Percentiles rank a stretch among this genome's conserved stretches.
Conservation (phyloP, 2,888 invertebrate genomes). For the Eupeodes luniger region DNA sequence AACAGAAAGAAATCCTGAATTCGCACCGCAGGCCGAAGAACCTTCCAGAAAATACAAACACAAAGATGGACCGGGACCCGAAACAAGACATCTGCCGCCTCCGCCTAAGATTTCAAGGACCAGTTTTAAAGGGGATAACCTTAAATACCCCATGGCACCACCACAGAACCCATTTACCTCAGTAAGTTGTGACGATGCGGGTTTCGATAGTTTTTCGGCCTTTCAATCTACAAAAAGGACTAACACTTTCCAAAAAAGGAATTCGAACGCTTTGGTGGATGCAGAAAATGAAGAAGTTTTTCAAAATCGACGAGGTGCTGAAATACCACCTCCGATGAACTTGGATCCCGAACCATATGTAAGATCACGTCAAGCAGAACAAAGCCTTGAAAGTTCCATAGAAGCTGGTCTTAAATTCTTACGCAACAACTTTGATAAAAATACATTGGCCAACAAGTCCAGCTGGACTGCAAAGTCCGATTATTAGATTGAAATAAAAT, state of each 20-base stretch:
- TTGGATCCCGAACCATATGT: constrained; percentile 84
- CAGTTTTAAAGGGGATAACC: constrained; percentile 47
- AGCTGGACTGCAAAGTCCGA: constrained; percentile 83
- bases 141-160: constrained; percentile 54
- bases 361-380: constrained; percentile 75
- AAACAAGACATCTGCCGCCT: background rate
- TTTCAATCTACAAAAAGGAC: constrained; percentile 64
- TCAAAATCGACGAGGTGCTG: constrained; percentile 82
- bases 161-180: constrained; percentile 46
- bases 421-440: constrained; percentile 85
- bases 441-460: constrained; percentile 80
- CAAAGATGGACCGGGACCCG: background rate
- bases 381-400: constrained; percentile 85
- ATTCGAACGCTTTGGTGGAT: constrained; percentile 25
- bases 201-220: constrained; percentile 35
- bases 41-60: constrained; percentile 36
- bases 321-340: constrained; percentile 88
- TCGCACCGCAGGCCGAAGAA: constrained; percentile 87
- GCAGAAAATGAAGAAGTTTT: background rate
- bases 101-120: constrained; percentile 44
- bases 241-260: constrained; percentile 47
- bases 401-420: constrained; percentile 86
- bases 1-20: constrained; percentile 89
- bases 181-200: background rate
- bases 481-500: constrained; percentile 78